phyloP scores from a whole-genome alignment of 2,888 invertebrate genomes.

The Liopterus haemorrhoidalis region DNA sequence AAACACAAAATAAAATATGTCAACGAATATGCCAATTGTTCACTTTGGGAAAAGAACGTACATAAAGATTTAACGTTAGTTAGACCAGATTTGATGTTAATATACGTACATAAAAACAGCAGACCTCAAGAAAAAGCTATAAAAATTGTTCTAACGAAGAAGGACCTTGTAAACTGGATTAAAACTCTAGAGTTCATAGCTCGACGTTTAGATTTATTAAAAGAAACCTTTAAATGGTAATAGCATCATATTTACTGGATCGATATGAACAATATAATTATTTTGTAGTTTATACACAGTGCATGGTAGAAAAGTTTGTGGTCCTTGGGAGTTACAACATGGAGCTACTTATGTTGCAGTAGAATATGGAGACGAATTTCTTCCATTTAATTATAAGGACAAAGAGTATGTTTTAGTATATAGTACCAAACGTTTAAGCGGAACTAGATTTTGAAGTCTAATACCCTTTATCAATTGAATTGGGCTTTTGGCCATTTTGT shows the following conservation, averaged over 20 bases:
- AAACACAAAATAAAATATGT: too few species aligned
- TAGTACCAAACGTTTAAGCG: too few species aligned
- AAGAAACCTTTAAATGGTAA: conserved; percentile 16
- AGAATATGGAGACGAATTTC: conserved; percentile 20
- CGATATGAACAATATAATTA: not conserved
- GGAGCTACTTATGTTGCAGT: conserved; percentile 24
- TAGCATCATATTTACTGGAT: not conserved
- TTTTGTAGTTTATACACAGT: conserved; percentile 17
- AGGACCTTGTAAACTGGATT: conserved; percentile 22
- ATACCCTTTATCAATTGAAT: too few species aligned
- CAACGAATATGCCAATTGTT: too few species aligned
- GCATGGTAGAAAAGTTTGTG: conserved; percentile 19
- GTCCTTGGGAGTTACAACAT: conserved; percentile 25
- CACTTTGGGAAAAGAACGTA: too few species aligned
- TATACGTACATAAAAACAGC: conserved; percentile 22
- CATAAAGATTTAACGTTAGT: conserved; percentile 11
- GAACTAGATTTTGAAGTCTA: too few species aligned
- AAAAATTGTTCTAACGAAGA: conserved; percentile 24
- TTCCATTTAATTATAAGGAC: too few species aligned
- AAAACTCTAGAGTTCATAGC: conserved; percentile 18
- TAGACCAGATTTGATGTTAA: conserved; percentile 15
- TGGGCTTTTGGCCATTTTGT: too few species aligned
- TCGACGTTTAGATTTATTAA: conserved; percentile 15
- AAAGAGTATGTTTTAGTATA: too few species aligned
- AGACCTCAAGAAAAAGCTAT: conserved; percentile 10